These are phyloP conservation scores for Diabrotica balteata DNA, from an alignment of 2,888 invertebrate genomes.

Conservation along the genomic window DNA sequence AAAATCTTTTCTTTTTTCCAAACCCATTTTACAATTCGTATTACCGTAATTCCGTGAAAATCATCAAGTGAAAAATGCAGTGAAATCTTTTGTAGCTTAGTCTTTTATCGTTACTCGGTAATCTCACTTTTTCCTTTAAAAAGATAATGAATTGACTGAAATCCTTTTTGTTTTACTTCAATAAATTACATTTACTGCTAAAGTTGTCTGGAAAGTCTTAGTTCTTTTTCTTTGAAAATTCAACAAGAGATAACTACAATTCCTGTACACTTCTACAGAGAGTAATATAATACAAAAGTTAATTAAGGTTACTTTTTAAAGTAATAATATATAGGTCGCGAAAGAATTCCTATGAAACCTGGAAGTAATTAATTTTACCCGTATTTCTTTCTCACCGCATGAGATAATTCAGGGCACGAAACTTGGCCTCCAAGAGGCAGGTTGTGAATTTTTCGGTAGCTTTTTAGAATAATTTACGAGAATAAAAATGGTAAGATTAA, in stretches of 20 bases:
- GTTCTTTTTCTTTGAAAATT: slow-evolving; percentile 29
- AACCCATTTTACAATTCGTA: background rate
- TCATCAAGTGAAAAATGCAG: slow-evolving; percentile 14
- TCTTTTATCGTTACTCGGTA: slow-evolving; percentile 19
- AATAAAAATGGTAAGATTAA: too few relatives aligned
- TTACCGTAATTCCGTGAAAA: background rate
- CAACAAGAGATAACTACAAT: slow-evolving; percentile 30
- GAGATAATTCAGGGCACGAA: background rate
- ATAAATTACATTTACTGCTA: slow-evolving; percentile 32
- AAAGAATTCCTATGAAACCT: slow-evolving; percentile 32
- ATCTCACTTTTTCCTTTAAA: slow-evolving; percentile 16
- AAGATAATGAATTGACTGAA: slow-evolving; percentile 29
- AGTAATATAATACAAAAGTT: slow-evolving; percentile 36
- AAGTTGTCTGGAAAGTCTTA: slow-evolving; percentile 30
- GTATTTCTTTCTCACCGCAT: slow-evolving; percentile 1
- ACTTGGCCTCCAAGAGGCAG: too few relatives aligned
- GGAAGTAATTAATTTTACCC: slow-evolving; percentile 34
- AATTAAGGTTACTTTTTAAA: slow-evolving; percentile 36
- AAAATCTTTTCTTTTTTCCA: too few relatives aligned
- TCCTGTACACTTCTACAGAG: slow-evolving; percentile 23
- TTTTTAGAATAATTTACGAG: too few relatives aligned
- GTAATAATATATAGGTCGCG: slow-evolving; percentile 30
- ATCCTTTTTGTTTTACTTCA: slow-evolving; percentile 29
- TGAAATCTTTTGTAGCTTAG: slow-evolving; percentile 14
- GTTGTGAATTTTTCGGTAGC: too few relatives aligned